phyloP scores from a whole-genome alignment of 2,113 vertebrate species.

The Atrichornis clamosus region DNA sequence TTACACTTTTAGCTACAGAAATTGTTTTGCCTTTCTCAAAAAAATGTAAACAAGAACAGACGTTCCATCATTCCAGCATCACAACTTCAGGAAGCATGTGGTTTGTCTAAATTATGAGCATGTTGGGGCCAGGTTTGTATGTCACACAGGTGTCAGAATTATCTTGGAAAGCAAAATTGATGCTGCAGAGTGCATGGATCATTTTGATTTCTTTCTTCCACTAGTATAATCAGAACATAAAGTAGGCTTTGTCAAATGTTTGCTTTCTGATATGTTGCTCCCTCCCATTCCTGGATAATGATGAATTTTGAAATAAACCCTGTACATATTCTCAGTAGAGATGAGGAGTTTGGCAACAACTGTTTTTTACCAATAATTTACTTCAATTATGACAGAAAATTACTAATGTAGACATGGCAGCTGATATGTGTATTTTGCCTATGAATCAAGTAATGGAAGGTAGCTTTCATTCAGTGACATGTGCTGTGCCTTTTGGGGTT shows the following conservation, averaged over 20 bases:
- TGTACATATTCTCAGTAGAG: background rate
- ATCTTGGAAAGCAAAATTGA: background rate
- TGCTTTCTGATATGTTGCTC: background rate
- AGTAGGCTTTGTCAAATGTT: background rate
- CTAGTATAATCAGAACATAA: background rate
- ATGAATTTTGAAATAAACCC: background rate
- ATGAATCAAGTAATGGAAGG: background rate
- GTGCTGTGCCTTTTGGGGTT: slow-evolving; percentile 24
- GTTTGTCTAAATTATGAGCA: background rate
- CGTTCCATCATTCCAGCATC: background rate
- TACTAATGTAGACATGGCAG: background rate
- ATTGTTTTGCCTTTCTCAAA: background rate
- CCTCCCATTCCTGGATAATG: background rate
- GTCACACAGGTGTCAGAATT: background rate
- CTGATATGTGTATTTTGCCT: background rate
- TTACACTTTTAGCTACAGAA: background rate
- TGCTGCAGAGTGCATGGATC: background rate
- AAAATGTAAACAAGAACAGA: background rate
- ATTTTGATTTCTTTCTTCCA: background rate
- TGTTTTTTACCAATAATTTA: background rate
- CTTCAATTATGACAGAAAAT: background rate
- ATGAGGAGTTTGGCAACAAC: background rate
- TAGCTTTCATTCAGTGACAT: background rate
- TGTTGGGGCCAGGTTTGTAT: background rate
- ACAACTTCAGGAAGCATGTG: background rate